A percentile compares a stretch with the other conserved stretches of the same genome.
Conservation (phyloP, 1,140 invertebrate genomes). For the Pygmarrhopalites habei region DNA sequence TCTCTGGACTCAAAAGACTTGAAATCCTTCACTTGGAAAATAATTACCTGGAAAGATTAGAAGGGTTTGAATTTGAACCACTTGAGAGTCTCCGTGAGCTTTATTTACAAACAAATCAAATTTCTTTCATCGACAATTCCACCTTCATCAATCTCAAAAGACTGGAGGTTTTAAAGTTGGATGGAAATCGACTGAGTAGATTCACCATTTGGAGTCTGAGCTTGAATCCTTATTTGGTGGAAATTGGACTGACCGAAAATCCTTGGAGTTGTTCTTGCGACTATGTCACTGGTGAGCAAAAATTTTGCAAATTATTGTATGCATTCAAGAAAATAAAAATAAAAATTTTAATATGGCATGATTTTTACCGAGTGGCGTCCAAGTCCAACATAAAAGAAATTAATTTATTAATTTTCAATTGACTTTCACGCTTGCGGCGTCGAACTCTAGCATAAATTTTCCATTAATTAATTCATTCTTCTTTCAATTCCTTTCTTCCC, state of each 20-base stretch:
- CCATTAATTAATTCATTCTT: no score
- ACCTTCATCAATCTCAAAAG: constrained; percentile 73
- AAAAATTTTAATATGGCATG: no score
- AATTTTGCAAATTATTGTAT: no score
- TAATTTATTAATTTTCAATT: no score
- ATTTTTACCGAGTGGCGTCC: no score
- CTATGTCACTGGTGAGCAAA: constrained; percentile 43
- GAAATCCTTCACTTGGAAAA: constrained; percentile 68
- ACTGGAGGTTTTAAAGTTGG: constrained; percentile 72
- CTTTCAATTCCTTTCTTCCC: no score
- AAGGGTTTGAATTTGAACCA: constrained; percentile 75
- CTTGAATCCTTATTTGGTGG: constrained; percentile 43
- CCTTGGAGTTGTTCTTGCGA: constrained; percentile 48
- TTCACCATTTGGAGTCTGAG: constrained; percentile 54
- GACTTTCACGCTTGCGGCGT: no score
- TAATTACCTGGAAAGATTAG: constrained; percentile 68
- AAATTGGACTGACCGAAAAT: constrained; percentile 44
- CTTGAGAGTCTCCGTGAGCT: constrained; percentile 71
- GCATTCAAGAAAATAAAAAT: no score
- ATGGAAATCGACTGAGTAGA: constrained; percentile 71
- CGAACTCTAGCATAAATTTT: no score
- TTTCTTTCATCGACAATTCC: constrained; percentile 72
- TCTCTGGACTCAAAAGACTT: constrained; percentile 61
- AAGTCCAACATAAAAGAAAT: no score
- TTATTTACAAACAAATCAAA: constrained; percentile 79